These are phyloP conservation scores for Cotesia chilonis DNA, from an alignment of 1,140 invertebrate species.

Conservation along the genomic window DNA sequence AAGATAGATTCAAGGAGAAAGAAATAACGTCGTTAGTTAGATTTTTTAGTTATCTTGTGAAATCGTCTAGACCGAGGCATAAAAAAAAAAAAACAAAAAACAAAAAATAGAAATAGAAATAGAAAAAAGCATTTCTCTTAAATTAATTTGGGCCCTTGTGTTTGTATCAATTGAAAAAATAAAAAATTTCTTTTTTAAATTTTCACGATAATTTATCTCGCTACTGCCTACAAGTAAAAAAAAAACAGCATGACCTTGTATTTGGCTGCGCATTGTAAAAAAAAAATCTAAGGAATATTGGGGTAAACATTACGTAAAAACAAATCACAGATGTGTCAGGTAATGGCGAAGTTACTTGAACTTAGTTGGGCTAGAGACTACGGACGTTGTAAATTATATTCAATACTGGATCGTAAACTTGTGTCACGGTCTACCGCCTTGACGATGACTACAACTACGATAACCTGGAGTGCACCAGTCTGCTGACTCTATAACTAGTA, in stretches of 20 bases:
- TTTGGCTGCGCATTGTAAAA: background rate
- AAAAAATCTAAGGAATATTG: background rate
- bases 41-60: slow-evolving; percentile 11
- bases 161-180: no score
- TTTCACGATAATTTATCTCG: background rate
- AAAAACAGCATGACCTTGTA: no score
- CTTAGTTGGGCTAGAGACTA: background rate
- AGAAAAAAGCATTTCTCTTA: background rate
- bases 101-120: no score
- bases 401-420: slow-evolving; percentile 55
- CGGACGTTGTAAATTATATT: slow-evolving; percentile 56
- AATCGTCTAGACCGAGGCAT: slow-evolving; percentile 24
- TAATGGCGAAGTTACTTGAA: background rate
- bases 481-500: no score
- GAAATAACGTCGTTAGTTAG: slow-evolving; percentile 1
- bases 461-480: slow-evolving; percentile 33
- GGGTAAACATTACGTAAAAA: slow-evolving; percentile 41
- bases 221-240: no score
- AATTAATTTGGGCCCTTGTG: no score
- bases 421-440: slow-evolving; percentile 50
- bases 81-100: no score
- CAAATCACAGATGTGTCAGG: slow-evolving; percentile 2
- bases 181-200: background rate
- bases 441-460: slow-evolving; percentile 47
- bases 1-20: background rate